Conservation (phyloP, 2,113 vertebrate species). For the Paratilapia polleni region DNA sequence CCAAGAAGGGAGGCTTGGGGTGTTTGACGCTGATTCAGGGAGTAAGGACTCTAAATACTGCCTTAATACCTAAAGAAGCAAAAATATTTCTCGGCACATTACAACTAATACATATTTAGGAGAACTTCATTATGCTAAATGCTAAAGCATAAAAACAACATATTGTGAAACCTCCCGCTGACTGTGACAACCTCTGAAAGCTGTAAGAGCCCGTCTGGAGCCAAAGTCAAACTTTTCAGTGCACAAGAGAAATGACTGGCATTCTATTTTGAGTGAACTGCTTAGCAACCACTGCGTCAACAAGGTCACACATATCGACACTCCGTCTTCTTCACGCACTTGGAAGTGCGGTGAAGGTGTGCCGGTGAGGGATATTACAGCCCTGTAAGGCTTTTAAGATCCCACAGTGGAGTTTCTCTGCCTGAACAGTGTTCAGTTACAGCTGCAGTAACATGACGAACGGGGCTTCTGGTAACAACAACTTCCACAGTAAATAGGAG, state of each 20-base stretch:
- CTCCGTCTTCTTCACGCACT: background rate
- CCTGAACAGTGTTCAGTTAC: background rate
- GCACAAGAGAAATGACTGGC: constrained; percentile 12
- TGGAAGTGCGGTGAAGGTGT: constrained; percentile 22
- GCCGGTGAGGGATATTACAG: background rate
- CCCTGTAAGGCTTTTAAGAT: background rate
- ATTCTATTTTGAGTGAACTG: constrained; percentile 63
- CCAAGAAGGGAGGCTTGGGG: background rate
- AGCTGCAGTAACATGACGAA: background rate
- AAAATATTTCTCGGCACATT: background rate
- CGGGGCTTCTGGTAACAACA: background rate
- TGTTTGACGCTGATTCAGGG: accelerated
- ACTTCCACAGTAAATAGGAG: background rate
- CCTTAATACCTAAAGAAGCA: background rate
- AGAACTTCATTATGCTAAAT: background rate
- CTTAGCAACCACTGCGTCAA: constrained; percentile 70
- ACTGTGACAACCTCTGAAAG: background rate
- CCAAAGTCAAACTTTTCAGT: constrained; percentile 59
- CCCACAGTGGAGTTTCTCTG: background rate
- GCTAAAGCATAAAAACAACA: background rate
- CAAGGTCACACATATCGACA: constrained; percentile 46
- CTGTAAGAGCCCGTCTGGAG: background rate
- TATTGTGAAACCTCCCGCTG: no score
- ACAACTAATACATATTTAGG: background rate
- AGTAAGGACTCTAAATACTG: background rate